Percentiles rank a stretch among this genome's conserved stretches.
These are phyloP conservation scores for Excalfactoria chinensis DNA, from an alignment of 2,113 vertebrate species.

Conservation along the genomic window DNA sequence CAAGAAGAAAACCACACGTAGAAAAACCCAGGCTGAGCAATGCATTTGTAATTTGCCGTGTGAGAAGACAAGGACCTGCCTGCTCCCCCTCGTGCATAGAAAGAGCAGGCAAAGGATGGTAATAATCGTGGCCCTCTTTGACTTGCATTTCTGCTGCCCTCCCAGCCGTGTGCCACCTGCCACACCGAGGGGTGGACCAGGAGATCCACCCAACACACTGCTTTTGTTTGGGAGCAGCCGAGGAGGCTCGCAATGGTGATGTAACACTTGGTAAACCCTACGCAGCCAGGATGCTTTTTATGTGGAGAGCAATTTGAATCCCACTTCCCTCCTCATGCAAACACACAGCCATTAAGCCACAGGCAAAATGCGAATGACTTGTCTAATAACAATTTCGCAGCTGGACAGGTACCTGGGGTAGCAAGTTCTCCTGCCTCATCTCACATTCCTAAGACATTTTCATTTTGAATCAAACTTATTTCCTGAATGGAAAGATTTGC, in stretches of 20 bases:
- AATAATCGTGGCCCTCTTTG: neutral
- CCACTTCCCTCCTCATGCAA: neutral
- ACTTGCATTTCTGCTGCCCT: neutral
- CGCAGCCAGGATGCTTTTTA: constrained; percentile 7
- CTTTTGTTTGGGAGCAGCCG: constrained; percentile 29
- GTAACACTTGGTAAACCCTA: neutral
- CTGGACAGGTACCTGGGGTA: neutral
- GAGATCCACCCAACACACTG: constrained; percentile 50
- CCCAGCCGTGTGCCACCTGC: constrained; percentile 48
- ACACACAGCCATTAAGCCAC: neutral
- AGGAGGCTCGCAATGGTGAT: constrained; percentile 42
- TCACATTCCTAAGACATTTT: neutral
- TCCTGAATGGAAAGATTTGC: constrained; percentile 58
- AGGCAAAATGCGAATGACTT: neutral
- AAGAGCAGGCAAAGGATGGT: neutral
- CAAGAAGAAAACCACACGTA: neutral
- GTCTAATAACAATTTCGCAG: constrained; percentile 16
- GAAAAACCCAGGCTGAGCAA: neutral
- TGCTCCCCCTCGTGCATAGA: neutral
- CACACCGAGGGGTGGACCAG: constrained; percentile 50
- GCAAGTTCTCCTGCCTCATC: neutral
- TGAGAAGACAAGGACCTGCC: neutral
- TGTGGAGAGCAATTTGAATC: neutral
- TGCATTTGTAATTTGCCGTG: neutral
- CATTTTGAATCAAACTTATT: constrained; percentile 59